phyloP scores from a whole-genome alignment of 2,888 invertebrate genomes.

The Ypsolopha scabrella region DNA sequence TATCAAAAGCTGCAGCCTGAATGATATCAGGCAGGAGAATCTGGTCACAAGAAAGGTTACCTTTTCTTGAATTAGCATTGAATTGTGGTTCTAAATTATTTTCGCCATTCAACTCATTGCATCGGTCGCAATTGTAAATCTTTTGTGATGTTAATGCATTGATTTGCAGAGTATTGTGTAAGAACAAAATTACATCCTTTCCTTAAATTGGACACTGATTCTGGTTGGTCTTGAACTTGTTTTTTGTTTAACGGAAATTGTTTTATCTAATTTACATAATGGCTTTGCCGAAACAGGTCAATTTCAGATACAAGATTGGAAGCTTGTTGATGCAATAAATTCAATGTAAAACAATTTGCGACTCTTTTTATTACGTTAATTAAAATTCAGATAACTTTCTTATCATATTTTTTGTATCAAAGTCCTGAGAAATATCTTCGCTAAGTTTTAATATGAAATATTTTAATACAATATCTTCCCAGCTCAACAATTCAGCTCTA shows the following conservation, averaged over 20 bases:
- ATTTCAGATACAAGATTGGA: too few species aligned
- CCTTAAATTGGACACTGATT: neutral
- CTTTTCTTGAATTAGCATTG: slow-evolving; percentile 24
- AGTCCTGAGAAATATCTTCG: neutral
- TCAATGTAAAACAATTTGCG: too few species aligned
- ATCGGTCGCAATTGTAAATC: slow-evolving; percentile 11
- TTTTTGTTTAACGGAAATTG: neutral
- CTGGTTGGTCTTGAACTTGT: neutral
- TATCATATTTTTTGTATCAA: neutral
- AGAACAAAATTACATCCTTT: neutral
- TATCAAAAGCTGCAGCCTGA: neutral
- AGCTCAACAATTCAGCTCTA: neutral
- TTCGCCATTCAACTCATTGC: slow-evolving; percentile 13
- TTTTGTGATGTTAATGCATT: slow-evolving; percentile 18
- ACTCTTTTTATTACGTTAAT: neutral
- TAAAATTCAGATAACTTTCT: neutral
- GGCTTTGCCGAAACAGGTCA: too few species aligned
- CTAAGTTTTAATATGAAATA: neutral
- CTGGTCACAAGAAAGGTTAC: neutral
- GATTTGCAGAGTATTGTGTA: slow-evolving; percentile 4
- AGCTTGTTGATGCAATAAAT: too few species aligned
- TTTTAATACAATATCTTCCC: neutral
- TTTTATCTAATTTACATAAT: neutral
- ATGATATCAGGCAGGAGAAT: neutral
- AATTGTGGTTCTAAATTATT: slow-evolving; percentile 23